These are phyloP conservation scores for Hyposmocoma kahamanoa DNA, from an alignment of 1,140 invertebrate species.

Conservation along the genomic window DNA sequence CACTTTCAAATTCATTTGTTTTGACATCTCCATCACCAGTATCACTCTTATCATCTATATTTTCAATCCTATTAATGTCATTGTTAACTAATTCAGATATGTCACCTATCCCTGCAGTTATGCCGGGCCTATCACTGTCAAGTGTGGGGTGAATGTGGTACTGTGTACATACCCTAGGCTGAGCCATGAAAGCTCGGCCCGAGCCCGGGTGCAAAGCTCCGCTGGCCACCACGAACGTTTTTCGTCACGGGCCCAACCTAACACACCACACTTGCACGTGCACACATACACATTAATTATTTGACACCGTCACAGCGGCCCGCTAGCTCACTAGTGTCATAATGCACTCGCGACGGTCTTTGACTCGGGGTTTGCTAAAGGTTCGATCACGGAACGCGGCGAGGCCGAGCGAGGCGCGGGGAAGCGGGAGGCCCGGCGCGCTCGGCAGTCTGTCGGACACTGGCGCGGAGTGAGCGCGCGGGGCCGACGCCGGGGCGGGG, in stretches of 20 bases:
- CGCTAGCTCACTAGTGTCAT: constrained; percentile 72
- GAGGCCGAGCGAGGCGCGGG: constrained; percentile 64
- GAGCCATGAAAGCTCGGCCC: constrained; percentile 73
- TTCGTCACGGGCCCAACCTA: constrained; percentile 57
- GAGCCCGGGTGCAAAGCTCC: constrained; percentile 71
- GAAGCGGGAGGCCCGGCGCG: constrained; percentile 66
- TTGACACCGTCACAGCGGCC: constrained; percentile 65
- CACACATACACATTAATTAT: constrained; percentile 63
- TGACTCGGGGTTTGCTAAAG: constrained; percentile 27
- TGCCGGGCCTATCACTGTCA: constrained; percentile 4
- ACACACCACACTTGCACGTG: constrained; percentile 65
- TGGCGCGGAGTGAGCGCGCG: constrained; percentile 46
- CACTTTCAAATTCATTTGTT: constrained; percentile 11
- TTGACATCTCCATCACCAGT: constrained; percentile 1
- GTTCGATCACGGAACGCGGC: constrained; percentile 44
- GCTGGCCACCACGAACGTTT: constrained; percentile 71
- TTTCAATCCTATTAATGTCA: background rate
- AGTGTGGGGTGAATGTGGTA: constrained; percentile 11
- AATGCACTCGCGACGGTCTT: constrained; percentile 66
- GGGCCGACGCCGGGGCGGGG: constrained; percentile 47
- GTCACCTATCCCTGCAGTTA: constrained; percentile 15
- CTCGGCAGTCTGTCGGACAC: constrained; percentile 72
- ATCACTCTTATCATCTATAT: constrained; percentile 11
- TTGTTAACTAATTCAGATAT: constrained; percentile 13
- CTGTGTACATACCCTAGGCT: constrained; percentile 72